Conservation (phyloP, 2,113 vertebrate genomes). For the Pseudonaja textilis region DNA sequence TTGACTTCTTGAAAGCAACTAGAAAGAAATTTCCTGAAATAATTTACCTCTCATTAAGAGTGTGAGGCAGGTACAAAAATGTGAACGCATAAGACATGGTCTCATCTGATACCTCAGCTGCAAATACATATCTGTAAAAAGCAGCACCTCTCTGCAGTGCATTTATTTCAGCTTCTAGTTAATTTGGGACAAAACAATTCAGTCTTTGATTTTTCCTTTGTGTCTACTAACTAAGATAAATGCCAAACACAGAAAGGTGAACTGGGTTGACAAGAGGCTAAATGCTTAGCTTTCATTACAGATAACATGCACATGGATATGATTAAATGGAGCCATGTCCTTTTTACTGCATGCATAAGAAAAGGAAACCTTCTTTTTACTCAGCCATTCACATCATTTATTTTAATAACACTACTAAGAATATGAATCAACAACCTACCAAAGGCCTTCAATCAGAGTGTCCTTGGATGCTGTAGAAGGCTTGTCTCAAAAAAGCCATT, state of each 20-base stretch:
- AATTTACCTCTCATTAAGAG: conserved; percentile 56
- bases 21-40: conserved; percentile 47
- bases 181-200: conserved; percentile 6
- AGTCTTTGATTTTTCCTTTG: not conserved
- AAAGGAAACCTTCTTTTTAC: not conserved
- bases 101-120: conserved; percentile 38
- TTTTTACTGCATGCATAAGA: not conserved
- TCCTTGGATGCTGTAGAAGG: not conserved
- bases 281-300: not conserved
- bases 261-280: not conserved
- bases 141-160: not conserved
- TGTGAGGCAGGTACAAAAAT: conserved; percentile 42
- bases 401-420: not conserved
- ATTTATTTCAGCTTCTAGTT: not conserved
- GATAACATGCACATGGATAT: not conserved
- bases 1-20: conserved; percentile 38
- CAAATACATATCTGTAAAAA: conserved; percentile 18
- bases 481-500: not conserved
- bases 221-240: conserved; percentile 3
- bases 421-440: not conserved
- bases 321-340: not conserved
- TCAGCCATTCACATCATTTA: not conserved
- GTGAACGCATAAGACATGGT: conserved; percentile 21
- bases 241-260: not conserved
- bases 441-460: not conserved